Conservation (phyloP, 53 echinoderm and acorn worm genomes). For the Temnopleurus reevesii region DNA sequence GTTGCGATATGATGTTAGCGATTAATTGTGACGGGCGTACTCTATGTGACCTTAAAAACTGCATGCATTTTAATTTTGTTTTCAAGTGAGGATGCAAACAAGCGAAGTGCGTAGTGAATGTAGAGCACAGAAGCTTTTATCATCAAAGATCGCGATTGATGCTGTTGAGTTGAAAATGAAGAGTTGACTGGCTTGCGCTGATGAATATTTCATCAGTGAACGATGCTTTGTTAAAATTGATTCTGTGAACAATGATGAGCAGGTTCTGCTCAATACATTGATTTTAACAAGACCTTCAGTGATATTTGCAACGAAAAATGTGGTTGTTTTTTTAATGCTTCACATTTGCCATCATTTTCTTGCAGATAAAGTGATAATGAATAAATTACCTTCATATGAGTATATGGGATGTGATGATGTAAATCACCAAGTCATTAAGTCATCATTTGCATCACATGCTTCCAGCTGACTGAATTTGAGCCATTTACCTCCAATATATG, state of each 20-base stretch:
- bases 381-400: not conserved
- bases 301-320: not conserved
- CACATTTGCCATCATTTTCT: not conserved
- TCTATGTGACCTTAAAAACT: not conserved
- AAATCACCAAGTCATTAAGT: not conserved
- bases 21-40: not conserved
- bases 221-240: not conserved
- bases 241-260: not conserved
- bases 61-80: not conserved
- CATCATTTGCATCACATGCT: not conserved
- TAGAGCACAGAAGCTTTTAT: not conserved
- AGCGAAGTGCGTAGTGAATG: no score
- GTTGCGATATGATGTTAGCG: not conserved
- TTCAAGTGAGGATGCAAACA: not conserved
- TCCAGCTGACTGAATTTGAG: conserved; percentile 10
- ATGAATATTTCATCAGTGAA: not conserved
- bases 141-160: not conserved
- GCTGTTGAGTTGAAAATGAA: not conserved
- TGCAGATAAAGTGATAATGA: not conserved
- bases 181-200: not conserved
- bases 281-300: not conserved
- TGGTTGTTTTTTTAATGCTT: no score
- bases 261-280: not conserved
- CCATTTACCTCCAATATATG: not conserved
- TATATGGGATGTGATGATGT: not conserved